A percentile compares a stretch with the other conserved stretches of the same genome.
Evolutionary conservation across 2,888 invertebrate genomes (phyloP).

Genomic region (Spodoptera picta): DNA sequence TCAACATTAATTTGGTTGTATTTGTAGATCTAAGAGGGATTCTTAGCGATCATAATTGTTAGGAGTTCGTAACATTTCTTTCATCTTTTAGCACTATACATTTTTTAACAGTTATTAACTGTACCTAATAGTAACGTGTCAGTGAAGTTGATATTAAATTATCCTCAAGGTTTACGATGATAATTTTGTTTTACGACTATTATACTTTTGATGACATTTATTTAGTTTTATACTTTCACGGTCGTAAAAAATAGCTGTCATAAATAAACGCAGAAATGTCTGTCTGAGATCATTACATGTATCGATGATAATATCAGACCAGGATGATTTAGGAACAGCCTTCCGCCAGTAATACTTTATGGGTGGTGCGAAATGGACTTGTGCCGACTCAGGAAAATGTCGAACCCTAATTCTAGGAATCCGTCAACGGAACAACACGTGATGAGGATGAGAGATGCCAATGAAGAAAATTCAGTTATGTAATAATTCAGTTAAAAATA

Average conservation of each 20-base stretch:
- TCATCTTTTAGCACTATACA: no score
- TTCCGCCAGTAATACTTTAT: slow-evolving; percentile 54
- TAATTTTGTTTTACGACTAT: slow-evolving; percentile 16
- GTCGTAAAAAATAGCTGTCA: slow-evolving; percentile 6
- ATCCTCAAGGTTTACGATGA: slow-evolving; percentile 3
- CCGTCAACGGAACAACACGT: slow-evolving; percentile 45
- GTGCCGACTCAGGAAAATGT: slow-evolving; percentile 39
- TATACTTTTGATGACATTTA: slow-evolving; percentile 2
- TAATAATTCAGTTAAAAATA: no score
- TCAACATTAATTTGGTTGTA: no score
- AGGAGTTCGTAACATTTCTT: no score
- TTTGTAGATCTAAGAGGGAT: no score
- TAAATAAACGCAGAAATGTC: slow-evolving; percentile 54
- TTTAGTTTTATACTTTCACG: slow-evolving; percentile 9
- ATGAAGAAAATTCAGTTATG: no score
- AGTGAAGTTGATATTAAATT: slow-evolving; percentile 17
- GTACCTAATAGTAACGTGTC: neutral
- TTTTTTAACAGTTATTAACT: no score
- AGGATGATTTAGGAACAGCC: slow-evolving; percentile 25
- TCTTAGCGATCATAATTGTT: no score
- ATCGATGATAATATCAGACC: slow-evolving; percentile 61
- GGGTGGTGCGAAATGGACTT: neutral
- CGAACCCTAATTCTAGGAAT: slow-evolving; percentile 45
- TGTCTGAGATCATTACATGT: slow-evolving; percentile 61
- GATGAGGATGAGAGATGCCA: slow-evolving; percentile 10